Evolutionary conservation across 2,888 invertebrate genomes (phyloP).

Genomic region (Cheilosia soror): DNA sequence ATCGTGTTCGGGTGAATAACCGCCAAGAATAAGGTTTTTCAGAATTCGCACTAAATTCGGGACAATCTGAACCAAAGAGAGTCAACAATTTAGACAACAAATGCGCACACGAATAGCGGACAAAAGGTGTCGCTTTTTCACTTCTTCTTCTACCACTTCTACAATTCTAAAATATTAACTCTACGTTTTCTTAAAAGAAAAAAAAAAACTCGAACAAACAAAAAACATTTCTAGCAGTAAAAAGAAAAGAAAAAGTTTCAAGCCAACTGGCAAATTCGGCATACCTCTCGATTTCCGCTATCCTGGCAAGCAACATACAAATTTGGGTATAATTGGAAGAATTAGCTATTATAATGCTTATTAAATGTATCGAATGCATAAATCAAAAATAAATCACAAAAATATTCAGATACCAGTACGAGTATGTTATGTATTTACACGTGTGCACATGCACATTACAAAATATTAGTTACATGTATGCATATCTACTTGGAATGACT

Average conservation of each 20-base stretch:
- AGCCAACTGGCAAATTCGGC: conserved; percentile 81
- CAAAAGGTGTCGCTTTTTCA: conserved; percentile 36
- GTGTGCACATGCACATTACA: conserved; percentile 72
- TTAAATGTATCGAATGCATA: conserved; percentile 75
- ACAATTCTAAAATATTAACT: conserved; percentile 1
- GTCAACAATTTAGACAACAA: conserved; percentile 11
- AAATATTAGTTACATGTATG: conserved; percentile 62
- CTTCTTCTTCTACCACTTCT: conserved; percentile 40
- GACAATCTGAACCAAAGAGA: conserved; percentile 90
- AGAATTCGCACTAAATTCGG: conserved; percentile 99
- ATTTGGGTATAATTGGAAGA: conserved; percentile 78
- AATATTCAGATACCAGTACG: conserved; percentile 30
- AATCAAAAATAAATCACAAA: conserved; percentile 76
- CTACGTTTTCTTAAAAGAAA: conserved; percentile 12
- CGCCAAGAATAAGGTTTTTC: conserved; percentile 98
- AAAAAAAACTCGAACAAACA: conserved; percentile 21
- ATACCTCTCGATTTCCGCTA: conserved; percentile 90
- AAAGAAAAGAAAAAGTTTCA: conserved; percentile 80
- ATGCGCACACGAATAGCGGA: conserved; percentile 9
- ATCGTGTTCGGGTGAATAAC: conserved; percentile 99
- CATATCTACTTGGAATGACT: conserved; percentile 54
- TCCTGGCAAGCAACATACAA: conserved; percentile 86
- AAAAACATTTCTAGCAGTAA: conserved; percentile 67
- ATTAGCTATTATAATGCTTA: conserved; percentile 73
- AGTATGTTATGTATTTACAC: conserved; percentile 53